Conservation (phyloP, 2,113 vertebrate species). For the Porphyrio hochstetteri region DNA sequence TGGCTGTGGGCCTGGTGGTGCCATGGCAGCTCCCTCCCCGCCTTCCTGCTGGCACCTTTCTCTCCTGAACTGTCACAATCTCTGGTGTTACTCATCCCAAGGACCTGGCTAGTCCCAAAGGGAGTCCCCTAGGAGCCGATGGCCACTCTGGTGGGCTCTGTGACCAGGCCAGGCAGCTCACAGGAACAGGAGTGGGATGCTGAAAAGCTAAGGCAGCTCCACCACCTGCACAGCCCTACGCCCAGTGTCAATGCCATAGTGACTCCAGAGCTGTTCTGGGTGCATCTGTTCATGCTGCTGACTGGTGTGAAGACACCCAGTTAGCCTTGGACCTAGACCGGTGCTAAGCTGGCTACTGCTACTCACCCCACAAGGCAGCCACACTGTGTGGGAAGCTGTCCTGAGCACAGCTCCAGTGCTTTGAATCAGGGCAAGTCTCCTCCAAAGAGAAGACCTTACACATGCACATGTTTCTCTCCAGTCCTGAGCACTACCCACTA, state of each 20-base stretch:
- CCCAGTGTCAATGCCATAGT: neutral
- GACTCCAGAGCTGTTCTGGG: neutral
- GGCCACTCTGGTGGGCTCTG: neutral
- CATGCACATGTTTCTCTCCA: neutral
- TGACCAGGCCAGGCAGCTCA: neutral
- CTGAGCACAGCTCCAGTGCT: neutral
- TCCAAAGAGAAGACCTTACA: neutral
- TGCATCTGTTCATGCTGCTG: neutral
- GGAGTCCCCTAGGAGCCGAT: neutral
- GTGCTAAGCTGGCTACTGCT: neutral
- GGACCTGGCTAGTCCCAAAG: neutral
- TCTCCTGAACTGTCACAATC: neutral
- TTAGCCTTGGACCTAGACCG: neutral
- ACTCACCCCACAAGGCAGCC: neutral
- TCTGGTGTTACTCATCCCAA: neutral
- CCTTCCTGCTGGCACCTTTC: neutral
- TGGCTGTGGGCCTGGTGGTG: neutral
- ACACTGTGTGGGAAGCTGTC: neutral
- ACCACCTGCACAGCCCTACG: neutral
- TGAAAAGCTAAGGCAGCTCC: neutral
- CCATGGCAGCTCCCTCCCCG: neutral
- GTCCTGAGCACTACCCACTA: neutral
- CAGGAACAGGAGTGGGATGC: neutral
- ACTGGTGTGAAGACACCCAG: neutral
- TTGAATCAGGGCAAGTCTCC: neutral